These are phyloP conservation scores for Anthopleura sola DNA, from an alignment of 64 coral and sea anemone species.

Conservation along the genomic window DNA sequence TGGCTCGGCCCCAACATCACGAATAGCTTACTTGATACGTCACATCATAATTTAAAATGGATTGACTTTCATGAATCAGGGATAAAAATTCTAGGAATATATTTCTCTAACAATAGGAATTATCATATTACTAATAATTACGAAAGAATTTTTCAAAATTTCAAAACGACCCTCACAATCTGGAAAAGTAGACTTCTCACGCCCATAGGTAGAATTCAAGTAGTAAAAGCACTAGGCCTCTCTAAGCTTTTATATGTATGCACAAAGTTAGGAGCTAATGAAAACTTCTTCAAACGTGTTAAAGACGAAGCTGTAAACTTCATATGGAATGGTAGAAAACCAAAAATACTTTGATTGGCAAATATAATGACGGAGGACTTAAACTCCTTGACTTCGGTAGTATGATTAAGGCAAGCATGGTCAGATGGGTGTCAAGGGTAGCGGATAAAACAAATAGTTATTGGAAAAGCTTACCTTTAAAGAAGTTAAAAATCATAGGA, in stretches of 20 bases:
- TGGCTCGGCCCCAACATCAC: background rate
- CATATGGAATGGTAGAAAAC: constrained; percentile 1
- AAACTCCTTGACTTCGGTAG: background rate
- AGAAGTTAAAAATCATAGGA: background rate
- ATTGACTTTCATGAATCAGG: too few species aligned
- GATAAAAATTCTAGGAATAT: background rate
- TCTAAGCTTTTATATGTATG: background rate
- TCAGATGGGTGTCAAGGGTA: background rate
- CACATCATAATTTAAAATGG: background rate
- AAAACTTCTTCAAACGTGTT: background rate
- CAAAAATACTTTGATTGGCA: background rate
- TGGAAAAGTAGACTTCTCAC: background rate
- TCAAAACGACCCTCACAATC: background rate
- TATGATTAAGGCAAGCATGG: background rate
- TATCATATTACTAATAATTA: background rate
- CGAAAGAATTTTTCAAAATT: background rate
- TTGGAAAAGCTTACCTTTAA: background rate
- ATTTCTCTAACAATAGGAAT: too few species aligned
- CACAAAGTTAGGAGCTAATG: background rate
- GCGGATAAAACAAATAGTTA: too few species aligned
- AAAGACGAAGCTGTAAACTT: constrained; percentile 1
- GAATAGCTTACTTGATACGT: background rate
- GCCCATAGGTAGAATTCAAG: background rate
- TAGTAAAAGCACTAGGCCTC: background rate
- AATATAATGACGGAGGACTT: background rate